phyloP scores from a whole-genome alignment of 2,888 invertebrate genomes.

The Acronicta psi region DNA sequence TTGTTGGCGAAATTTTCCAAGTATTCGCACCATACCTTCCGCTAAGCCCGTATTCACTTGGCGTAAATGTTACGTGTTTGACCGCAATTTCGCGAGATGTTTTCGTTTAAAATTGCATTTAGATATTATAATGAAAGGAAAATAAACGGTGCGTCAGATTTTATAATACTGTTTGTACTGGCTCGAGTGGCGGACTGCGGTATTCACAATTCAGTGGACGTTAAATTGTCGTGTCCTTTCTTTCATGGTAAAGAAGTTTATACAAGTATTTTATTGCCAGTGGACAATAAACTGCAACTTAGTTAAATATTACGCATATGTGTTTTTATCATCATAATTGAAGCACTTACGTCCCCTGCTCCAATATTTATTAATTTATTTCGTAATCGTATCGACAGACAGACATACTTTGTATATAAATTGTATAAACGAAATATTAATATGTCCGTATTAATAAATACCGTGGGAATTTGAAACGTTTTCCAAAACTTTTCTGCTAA shows the following conservation, averaged over 20 bases:
- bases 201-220: slow-evolving; percentile 1
- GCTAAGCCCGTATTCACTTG: slow-evolving; percentile 31
- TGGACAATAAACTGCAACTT: no score
- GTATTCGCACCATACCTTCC: slow-evolving; percentile 40
- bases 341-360: no score
- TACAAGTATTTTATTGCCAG: not conserved
- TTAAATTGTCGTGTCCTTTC: not conserved
- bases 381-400: no score
- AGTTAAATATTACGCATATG: no score
- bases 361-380: no score
- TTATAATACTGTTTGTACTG: slow-evolving; percentile 31
- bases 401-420: no score
- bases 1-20: slow-evolving; percentile 53
- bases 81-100: slow-evolving; percentile 52
- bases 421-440: no score
- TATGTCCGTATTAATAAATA: no score
- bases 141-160: slow-evolving; percentile 30
- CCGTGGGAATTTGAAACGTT: no score
- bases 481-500: no score
- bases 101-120: slow-evolving; percentile 47
- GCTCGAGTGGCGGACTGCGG: not conserved
- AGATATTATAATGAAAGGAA: slow-evolving; percentile 37
- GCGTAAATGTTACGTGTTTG: slow-evolving; percentile 54
- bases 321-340: no score
- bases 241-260: not conserved